Evolutionary conservation across 2,113 vertebrate genomes (phyloP).

Genomic region (Zosterops hypoxanthus): DNA sequence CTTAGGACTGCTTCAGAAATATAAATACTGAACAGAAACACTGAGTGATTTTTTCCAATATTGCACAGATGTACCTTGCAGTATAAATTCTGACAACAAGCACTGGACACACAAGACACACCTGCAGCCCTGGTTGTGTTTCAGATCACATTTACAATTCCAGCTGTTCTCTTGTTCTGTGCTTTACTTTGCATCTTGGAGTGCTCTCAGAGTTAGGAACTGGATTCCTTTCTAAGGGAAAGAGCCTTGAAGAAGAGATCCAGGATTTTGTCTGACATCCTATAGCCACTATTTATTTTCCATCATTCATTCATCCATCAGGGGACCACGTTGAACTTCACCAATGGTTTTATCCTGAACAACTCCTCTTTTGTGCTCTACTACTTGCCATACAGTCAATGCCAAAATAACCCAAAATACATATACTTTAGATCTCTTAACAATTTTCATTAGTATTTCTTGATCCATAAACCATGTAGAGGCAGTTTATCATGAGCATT

Average conservation of each 20-base stretch:
- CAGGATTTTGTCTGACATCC: not conserved
- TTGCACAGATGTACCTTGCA: not conserved
- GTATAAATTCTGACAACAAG: not conserved
- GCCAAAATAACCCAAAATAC: not conserved
- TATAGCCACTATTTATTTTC: not conserved
- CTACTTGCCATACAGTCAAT: not conserved
- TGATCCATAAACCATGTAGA: not conserved
- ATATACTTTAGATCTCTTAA: not conserved
- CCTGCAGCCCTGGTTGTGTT: not conserved
- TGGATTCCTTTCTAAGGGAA: not conserved
- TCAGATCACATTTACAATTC: not conserved
- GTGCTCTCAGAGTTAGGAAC: not conserved
- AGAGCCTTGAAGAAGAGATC: not conserved
- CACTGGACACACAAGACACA: not conserved
- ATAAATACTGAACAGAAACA: not conserved
- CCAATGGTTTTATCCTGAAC: not conserved
- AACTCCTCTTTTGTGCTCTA: not conserved
- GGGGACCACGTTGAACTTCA: not conserved
- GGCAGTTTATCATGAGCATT: not conserved
- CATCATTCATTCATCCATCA: not conserved
- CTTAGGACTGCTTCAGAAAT: not conserved
- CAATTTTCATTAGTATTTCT: not conserved
- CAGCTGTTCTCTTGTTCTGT: not conserved
- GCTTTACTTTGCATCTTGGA: not conserved
- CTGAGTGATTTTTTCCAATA: not conserved